These are phyloP conservation scores for Oasisia sp. DNA, from an alignment of 2,888 invertebrate species.

Conservation along the genomic window DNA sequence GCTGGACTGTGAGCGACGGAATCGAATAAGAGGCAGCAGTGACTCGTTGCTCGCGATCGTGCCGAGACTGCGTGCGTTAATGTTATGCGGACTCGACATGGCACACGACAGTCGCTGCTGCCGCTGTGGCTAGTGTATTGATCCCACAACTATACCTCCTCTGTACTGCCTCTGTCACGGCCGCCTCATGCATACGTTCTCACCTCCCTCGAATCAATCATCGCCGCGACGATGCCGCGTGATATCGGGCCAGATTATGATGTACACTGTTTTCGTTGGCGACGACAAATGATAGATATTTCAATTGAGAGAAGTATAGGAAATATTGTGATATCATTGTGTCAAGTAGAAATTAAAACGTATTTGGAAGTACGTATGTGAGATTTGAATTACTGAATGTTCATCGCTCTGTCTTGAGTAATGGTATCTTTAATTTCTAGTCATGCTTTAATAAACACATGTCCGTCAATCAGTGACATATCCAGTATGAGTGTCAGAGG, in stretches of 20 bases:
- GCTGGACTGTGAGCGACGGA: not conserved
- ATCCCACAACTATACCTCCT: constrained; percentile 2
- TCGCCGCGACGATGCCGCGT: not conserved
- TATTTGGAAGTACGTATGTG: not conserved
- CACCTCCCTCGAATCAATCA: not conserved
- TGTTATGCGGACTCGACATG: not conserved
- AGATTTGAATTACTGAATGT: not conserved
- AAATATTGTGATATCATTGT: not conserved
- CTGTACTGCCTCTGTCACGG: not conserved
- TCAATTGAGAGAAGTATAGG: not conserved
- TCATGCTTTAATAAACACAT: not conserved
- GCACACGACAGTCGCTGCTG: not conserved
- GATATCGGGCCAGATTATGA: not conserved
- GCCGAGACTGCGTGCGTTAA: not conserved
- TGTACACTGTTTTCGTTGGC: not conserved
- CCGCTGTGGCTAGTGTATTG: not conserved
- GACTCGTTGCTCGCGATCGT: not conserved
- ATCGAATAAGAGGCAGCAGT: not conserved
- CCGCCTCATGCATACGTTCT: not conserved
- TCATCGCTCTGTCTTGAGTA: not conserved
- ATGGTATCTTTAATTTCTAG: not conserved
- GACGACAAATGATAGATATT: not conserved
- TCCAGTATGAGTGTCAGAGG: not conserved
- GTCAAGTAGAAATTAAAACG: not conserved
- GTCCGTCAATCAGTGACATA: not conserved